Percentiles rank a stretch among this genome's conserved stretches.
Evolutionary conservation across 2,113 vertebrate genomes (phyloP).

Genomic region (Zonotrichia leucophrys): DNA sequence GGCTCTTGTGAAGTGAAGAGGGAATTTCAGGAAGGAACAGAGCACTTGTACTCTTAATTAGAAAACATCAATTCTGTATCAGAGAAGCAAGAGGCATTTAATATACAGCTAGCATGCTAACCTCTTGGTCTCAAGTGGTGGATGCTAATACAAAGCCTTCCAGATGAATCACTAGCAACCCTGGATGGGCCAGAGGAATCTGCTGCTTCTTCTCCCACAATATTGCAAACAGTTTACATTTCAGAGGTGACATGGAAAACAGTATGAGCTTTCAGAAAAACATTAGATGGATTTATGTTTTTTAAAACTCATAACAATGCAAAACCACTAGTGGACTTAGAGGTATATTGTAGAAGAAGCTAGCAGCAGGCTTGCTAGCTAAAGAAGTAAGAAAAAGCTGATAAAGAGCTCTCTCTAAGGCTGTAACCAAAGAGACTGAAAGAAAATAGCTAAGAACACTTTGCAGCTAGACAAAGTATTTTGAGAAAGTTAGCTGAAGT

Average conservation of each 20-base stretch:
- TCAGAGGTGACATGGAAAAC: not conserved
- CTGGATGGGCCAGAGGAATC: not conserved
- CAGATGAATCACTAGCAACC: not conserved
- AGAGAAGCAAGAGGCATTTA: constrained; percentile 47
- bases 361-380: too few species aligned
- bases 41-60: constrained; percentile 56
- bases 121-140: constrained; percentile 33
- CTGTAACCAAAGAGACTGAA: too few species aligned
- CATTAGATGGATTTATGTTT: not conserved
- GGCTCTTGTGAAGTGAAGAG: constrained; percentile 31
- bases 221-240: not conserved
- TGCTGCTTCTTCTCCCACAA: not conserved
- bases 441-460: too few species aligned
- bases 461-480: too few species aligned
- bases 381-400: too few species aligned
- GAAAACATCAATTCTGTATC: constrained; percentile 39
- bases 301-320: not conserved
- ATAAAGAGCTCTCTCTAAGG: too few species aligned
- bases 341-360: not conserved
- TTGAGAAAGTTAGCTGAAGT: too few species aligned
- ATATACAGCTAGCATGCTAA: constrained; percentile 19
- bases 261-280: not conserved
- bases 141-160: constrained; percentile 22
- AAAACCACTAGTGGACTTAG: not conserved
- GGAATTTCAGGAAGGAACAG: constrained; percentile 42